A percentile compares a stretch with the other conserved stretches of the same genome.
phyloP scores from a whole-genome alignment of 2,113 vertebrate genomes.

The Galemys pyrenaicus region DNA sequence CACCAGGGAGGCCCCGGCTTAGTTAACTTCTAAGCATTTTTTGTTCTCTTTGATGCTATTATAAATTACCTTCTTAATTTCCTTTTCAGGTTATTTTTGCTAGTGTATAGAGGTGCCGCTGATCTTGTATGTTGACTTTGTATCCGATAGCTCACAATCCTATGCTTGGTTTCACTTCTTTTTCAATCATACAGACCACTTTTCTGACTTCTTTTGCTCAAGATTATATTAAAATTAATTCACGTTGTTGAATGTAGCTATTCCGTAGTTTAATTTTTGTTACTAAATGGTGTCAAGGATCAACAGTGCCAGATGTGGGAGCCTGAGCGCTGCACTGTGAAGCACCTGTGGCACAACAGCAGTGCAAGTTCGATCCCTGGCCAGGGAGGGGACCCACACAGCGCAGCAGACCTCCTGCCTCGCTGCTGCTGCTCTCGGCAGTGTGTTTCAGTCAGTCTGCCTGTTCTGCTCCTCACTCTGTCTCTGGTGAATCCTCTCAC shows the following conservation, averaged over 20 bases:
- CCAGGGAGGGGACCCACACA: too few relatives aligned
- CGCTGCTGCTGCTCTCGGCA: too few relatives aligned
- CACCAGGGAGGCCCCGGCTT: too few relatives aligned
- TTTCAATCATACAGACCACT: not conserved
- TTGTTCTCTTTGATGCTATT: not conserved
- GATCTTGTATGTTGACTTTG: not conserved
- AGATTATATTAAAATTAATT: not conserved
- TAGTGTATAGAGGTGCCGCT: not conserved
- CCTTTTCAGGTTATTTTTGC: not conserved
- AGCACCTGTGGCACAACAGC: too few relatives aligned
- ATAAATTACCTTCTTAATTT: not conserved
- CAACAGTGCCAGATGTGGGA: not conserved
- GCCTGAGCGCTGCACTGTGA: too few relatives aligned
- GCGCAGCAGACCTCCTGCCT: too few relatives aligned
- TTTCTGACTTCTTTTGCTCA: not conserved
- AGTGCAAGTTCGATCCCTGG: too few relatives aligned
- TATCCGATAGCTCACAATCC: not conserved
- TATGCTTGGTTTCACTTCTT: not conserved
- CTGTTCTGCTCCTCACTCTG: too few relatives aligned
- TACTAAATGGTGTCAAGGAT: not conserved
- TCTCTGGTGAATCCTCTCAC: too few relatives aligned
- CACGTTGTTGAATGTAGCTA: not conserved
- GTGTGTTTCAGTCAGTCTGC: too few relatives aligned
- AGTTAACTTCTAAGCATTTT: not conserved
- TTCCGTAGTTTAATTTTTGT: not conserved